Percentiles rank a stretch among this genome's conserved stretches.
phyloP scores from a whole-genome alignment of 2,797 vertebrate species.

The Ctenopoma multispine region DNA sequence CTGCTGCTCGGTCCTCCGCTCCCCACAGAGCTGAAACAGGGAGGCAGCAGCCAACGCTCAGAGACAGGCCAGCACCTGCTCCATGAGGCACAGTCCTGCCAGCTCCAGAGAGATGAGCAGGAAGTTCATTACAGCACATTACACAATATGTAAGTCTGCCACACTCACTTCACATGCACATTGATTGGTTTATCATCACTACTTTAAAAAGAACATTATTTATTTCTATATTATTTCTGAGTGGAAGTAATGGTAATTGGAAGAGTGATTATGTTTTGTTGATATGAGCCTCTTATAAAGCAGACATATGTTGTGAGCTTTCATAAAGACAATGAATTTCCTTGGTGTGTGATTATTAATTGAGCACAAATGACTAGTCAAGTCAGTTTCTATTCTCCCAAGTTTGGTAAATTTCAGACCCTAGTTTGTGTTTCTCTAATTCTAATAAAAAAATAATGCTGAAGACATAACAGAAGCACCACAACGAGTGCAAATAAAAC shows the following conservation, averaged over 20 bases:
- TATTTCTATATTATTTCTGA: too few species aligned
- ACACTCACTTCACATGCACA: background rate
- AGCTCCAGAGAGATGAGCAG: conserved; percentile 50
- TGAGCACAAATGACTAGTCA: background rate
- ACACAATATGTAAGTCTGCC: background rate
- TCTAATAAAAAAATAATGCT: background rate
- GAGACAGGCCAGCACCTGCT: conserved; percentile 68
- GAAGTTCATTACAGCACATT: conserved; percentile 28
- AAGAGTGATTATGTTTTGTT: background rate
- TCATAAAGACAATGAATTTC: too few species aligned
- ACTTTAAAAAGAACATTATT: background rate
- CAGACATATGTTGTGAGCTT: background rate
- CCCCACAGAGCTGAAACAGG: conserved; percentile 63
- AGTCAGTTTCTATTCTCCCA: too few species aligned
- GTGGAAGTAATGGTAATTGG: background rate
- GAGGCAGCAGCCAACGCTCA: conserved; percentile 66
- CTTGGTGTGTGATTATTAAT: background rate
- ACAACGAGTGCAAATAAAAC: too few species aligned
- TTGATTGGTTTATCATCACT: background rate
- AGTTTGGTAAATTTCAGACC: too few species aligned
- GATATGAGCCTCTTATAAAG: background rate
- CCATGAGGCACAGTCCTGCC: conserved; percentile 50
- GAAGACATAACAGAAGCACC: background rate
- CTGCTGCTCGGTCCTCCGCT: conserved; percentile 8
- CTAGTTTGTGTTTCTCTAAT: too few species aligned